These are phyloP conservation scores for Gallinago paraguaiae DNA, from an alignment of 2,113 vertebrate genomes.

Conservation along the genomic window DNA sequence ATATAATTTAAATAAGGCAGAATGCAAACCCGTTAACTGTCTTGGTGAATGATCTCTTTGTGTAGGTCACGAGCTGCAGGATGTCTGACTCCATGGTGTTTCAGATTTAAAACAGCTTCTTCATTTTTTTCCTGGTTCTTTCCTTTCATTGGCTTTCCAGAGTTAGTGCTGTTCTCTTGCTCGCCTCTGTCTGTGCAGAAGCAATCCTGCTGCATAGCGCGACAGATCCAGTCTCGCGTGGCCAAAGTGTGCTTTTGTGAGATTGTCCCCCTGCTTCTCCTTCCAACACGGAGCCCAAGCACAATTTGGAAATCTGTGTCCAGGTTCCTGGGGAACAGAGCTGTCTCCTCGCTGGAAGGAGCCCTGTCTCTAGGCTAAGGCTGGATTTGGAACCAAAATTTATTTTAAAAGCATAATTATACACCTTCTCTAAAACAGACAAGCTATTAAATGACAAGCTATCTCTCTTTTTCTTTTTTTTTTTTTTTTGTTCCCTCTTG, in stretches of 20 bases:
- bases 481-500: slow-evolving; percentile 8
- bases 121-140: not conserved
- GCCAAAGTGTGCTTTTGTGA: not conserved
- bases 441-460: slow-evolving; percentile 49
- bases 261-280: not conserved
- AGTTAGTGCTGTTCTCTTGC: not conserved
- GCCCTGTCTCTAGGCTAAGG: not conserved
- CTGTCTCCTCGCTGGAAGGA: not conserved
- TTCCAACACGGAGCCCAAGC: not conserved
- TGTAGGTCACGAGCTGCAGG: not conserved
- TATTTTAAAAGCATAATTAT: slow-evolving; percentile 60
- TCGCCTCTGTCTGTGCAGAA: not conserved
- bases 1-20: not conserved
- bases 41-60: not conserved
- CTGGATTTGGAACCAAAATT: slow-evolving; percentile 35
- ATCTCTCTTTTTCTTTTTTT: not conserved
- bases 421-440: slow-evolving; percentile 42
- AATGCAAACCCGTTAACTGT: not conserved
- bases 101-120: not conserved
- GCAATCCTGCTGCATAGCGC: not conserved
- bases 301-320: not conserved
- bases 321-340: not conserved
- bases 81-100: not conserved
- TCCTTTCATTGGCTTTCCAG: not conserved
- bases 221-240: not conserved